Evolutionary conservation across 2,113 vertebrate species (phyloP).

Genomic region (Passer montanus): DNA sequence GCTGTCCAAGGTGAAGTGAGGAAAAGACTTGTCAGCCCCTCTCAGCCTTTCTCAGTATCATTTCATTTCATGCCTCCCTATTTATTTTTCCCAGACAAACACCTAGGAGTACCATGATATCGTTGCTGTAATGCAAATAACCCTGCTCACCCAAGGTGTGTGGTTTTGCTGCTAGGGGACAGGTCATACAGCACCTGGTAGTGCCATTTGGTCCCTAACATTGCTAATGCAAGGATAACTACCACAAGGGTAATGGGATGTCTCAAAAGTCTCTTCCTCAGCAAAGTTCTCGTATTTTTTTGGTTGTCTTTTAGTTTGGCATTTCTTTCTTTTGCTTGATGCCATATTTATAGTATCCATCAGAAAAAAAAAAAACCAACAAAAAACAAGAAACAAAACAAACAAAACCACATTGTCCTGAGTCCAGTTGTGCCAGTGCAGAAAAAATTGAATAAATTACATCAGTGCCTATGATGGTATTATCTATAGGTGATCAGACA

Average conservation of each 20-base stretch:
- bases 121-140: not conserved
- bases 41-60: not conserved
- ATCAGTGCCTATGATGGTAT: not conserved
- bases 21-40: not conserved
- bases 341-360: not conserved
- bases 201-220: not conserved
- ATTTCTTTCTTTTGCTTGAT: not conserved
- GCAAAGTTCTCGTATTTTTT: not conserved
- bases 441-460: not conserved
- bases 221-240: not conserved
- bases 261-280: not conserved
- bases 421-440: not conserved
- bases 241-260: not conserved
- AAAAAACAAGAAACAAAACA: too few relatives aligned
- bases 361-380: not conserved
- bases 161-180: not conserved
- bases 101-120: not conserved
- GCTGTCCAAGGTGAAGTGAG: not conserved
- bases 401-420: not conserved
- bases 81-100: not conserved
- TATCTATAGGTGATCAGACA: not conserved
- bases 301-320: not conserved
- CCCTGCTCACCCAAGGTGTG: not conserved
- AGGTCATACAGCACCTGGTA: not conserved
- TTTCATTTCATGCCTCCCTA: not conserved